phyloP scores from a whole-genome alignment of 64 coral and sea anemone genomes.

The Montipora capricornis region DNA sequence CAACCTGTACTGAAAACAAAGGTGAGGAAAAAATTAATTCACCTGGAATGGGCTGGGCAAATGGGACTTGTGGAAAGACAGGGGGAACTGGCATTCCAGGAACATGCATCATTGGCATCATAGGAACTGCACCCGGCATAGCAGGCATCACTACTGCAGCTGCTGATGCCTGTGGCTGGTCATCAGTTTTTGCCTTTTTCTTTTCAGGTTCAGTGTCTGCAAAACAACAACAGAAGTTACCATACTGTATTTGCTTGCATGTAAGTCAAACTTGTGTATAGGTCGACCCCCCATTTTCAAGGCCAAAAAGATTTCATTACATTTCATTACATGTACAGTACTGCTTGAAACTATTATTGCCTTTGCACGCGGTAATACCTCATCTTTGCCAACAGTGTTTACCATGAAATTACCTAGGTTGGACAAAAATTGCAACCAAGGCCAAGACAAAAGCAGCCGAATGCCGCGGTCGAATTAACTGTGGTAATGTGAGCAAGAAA shows the following conservation, averaged over 20 bases:
- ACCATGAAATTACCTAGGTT: no score
- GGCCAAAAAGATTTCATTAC: no score
- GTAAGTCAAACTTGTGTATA: no score
- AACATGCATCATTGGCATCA: conserved; percentile 70
- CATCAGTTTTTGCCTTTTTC: conserved; percentile 73
- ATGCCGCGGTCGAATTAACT: no score
- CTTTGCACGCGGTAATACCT: no score
- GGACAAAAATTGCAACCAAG: no score
- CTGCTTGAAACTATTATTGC: no score
- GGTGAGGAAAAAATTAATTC: background rate
- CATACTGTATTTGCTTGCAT: background rate
- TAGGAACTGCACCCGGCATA: conserved; percentile 72
- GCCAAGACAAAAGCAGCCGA: no score
- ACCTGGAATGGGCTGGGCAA: conserved; percentile 62
- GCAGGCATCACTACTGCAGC: conserved; percentile 7
- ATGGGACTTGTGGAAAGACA: conserved; percentile 70
- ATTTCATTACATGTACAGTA: no score
- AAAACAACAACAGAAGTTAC: background rate
- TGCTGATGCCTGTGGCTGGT: conserved; percentile 1
- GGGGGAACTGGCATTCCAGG: conserved; percentile 81
- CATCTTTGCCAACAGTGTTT: no score
- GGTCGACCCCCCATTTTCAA: no score
- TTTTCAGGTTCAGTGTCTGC: conserved; percentile 68
- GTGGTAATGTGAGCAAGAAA: no score
- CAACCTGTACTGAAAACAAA: background rate